Percentiles rank a stretch among this genome's conserved stretches.
These are phyloP conservation scores for Megaustenia siamemsis DNA, from an alignment of 2,888 invertebrate genomes.

Conservation along the genomic window DNA sequence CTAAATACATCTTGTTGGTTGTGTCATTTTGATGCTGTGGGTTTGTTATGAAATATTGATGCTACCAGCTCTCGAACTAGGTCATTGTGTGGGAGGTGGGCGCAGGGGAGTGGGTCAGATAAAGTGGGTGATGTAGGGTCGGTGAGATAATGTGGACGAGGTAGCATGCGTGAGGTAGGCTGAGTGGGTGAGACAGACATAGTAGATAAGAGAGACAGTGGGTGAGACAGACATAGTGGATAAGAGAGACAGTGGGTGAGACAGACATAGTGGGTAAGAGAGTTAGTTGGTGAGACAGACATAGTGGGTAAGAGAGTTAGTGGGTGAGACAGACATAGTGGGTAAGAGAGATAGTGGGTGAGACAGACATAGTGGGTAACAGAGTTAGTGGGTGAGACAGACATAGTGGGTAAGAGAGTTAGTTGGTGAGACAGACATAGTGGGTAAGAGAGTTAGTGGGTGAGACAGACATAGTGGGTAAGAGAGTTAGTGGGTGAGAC, in stretches of 20 bases:
- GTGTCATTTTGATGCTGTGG: no score
- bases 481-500: not conserved
- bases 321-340: no score
- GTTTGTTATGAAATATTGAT: no score
- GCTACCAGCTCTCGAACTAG: no score
- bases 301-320: constrained; percentile 3
- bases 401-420: not conserved
- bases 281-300: constrained; percentile 39
- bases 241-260: constrained; percentile 19
- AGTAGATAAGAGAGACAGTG: constrained; percentile 23
- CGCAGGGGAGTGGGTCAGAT: no score
- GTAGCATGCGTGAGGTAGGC: not conserved
- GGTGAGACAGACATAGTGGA: constrained; percentile 30
- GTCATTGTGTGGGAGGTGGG: no score
- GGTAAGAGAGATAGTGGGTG: not conserved
- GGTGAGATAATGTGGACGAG: not conserved
- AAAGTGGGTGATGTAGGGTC: not conserved
- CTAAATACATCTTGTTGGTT: no score
- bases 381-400: not conserved
- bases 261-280: constrained; percentile 36
- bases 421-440: not conserved
- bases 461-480: not conserved
- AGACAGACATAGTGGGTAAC: not conserved
- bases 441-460: not conserved
- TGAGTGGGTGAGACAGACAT: not conserved